Evolutionary conservation across 2,888 invertebrate genomes (phyloP), one percentile per base, ranked within the genome.

Genomic region (Lomographa bimaculata): DNA sequence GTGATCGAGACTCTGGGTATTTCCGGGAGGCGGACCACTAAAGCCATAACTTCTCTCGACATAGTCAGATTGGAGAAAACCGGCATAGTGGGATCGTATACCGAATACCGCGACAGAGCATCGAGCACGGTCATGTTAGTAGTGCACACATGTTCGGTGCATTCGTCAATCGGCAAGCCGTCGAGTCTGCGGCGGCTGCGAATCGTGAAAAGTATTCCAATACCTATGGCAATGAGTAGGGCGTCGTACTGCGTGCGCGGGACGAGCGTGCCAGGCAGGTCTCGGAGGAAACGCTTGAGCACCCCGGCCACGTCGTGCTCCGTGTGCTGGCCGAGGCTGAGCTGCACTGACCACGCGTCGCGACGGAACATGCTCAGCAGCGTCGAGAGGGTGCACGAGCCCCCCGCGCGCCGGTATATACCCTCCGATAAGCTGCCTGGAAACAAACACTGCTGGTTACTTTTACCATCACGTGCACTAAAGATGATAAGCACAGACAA

Each of bases 251-350:
- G 91, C 23, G 89, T 87, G n/a, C 91, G 90, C 0, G 95, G 94
- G 42, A 98, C 86, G 14, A 98, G 82, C 0, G 97, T 93, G 60
- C 97, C 96, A 0, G 96, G 95, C 30, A 98, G 85, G 58, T 96
- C 96, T n/a, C 97, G 90, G 74, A 98, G 94, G 82, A 97, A 98
- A 44, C 97, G 89, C 76, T 97, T 97, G 3, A 98, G 83, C 0
- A 94, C 95, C 18, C 95, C 96, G 2, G 97, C 95, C 6, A 97
- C 96, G 68, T 97, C 97, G 73, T 97, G 95, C 57, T 97, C 96
- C 0, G 93, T 92, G 64, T 94, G 96, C 30, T 93, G 93, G 23
- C 92, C 92, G 2, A 91, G 90, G 6, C 94, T 94, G 26, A 97
- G 91, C 71, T 96, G 95, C 2, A 97, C 95, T 2, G 94, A 92